A percentile compares a stretch with the other conserved stretches of the same genome.
These are phyloP conservation scores for Euphonia xanthogaster DNA, from an alignment of 2,797 vertebrate genomes.

Conservation along the genomic window DNA sequence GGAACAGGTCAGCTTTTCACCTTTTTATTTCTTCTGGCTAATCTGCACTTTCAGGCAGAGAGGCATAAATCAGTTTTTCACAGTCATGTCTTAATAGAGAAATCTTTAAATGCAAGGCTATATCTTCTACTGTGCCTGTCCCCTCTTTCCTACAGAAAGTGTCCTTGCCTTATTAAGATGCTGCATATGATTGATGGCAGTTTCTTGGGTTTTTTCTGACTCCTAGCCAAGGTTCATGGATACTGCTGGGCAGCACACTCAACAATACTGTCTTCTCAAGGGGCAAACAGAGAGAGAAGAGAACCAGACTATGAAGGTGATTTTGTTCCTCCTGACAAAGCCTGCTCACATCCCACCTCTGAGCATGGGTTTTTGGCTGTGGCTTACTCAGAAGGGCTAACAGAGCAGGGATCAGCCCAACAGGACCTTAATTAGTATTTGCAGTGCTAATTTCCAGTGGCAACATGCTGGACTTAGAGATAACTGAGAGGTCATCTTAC, in stretches of 20 bases:
- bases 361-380: background rate
- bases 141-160: background rate
- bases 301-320: background rate
- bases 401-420: background rate
- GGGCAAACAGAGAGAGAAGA: background rate
- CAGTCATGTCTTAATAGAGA: background rate
- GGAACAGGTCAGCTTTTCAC: background rate
- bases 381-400: background rate
- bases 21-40: background rate
- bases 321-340: background rate
- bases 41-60: background rate
- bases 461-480: background rate
- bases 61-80: background rate
- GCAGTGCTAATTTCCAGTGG: background rate
- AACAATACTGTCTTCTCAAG: background rate
- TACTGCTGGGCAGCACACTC: background rate
- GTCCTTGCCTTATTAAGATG: background rate
- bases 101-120: background rate
- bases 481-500: background rate
- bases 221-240: background rate
- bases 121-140: background rate
- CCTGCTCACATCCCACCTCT: background rate
- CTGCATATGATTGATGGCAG: background rate
- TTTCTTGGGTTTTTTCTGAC: background rate
- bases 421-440: background rate